phyloP scores from a whole-genome alignment of 1,140 invertebrate species.

The Chrysoperla carnea region DNA sequence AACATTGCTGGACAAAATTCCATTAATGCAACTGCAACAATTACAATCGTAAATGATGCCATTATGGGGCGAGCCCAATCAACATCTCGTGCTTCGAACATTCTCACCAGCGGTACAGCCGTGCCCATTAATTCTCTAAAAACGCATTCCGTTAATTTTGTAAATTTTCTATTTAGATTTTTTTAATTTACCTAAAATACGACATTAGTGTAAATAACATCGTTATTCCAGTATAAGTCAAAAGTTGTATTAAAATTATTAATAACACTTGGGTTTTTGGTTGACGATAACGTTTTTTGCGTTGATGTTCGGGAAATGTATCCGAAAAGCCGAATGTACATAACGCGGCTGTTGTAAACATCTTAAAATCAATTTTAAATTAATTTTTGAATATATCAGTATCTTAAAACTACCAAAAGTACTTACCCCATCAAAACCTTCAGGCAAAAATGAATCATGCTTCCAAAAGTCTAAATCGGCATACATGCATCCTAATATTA shows the following conservation, averaged over 20 bases:
- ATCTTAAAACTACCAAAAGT: too few relatives aligned
- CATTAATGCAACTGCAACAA: slow-evolving; percentile 35
- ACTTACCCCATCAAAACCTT: slow-evolving; percentile 10
- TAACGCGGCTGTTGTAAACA: slow-evolving; percentile 19
- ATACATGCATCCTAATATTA: slow-evolving; percentile 18
- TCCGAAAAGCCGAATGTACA: slow-evolving; percentile 22
- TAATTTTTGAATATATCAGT: not conserved
- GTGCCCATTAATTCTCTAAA: slow-evolving; percentile 19
- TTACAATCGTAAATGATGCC: slow-evolving; percentile 36
- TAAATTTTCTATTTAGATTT: not conserved
- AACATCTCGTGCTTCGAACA: slow-evolving; percentile 37
- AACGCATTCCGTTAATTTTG: too few relatives aligned
- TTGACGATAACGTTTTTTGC: slow-evolving; percentile 9
- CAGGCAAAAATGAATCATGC: slow-evolving; percentile 8
- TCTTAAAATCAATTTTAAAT: slow-evolving; percentile 11
- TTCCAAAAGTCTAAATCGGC: slow-evolving; percentile 19
- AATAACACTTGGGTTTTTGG: slow-evolving; percentile 10
- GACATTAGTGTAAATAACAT: slow-evolving; percentile 21
- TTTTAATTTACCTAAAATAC: slow-evolving; percentile 17
- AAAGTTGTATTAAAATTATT: slow-evolving; percentile 16
- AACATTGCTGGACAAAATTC: slow-evolving; percentile 41
- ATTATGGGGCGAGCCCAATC: slow-evolving; percentile 39
- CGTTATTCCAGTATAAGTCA: slow-evolving; percentile 18
- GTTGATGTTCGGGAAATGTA: slow-evolving; percentile 15
- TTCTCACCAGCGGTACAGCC: slow-evolving; percentile 36